These are phyloP conservation scores for Channa argus DNA, from an alignment of 2,113 vertebrate genomes.

Conservation along the genomic window DNA sequence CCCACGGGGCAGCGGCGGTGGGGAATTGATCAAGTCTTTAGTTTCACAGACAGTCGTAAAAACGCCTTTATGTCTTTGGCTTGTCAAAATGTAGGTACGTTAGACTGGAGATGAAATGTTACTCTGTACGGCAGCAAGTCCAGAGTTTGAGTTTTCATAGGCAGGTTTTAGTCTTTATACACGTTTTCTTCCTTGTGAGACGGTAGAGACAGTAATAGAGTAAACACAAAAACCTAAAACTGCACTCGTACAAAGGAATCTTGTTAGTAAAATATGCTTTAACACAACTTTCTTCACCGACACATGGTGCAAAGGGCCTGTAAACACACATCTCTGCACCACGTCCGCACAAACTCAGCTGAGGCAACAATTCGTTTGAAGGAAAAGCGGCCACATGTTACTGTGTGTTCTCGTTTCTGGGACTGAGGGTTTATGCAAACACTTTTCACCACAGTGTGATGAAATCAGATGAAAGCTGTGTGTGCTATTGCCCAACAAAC, in stretches of 20 bases:
- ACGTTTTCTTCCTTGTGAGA: too few species aligned
- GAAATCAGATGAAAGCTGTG: conserved; percentile 56
- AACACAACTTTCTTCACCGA: neutral
- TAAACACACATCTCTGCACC: conserved; percentile 23
- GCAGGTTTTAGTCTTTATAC: too few species aligned
- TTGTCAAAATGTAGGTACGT: conserved; percentile 29
- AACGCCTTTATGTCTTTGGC: conserved; percentile 10
- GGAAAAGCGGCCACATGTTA: neutral
- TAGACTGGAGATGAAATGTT: conserved; percentile 16
- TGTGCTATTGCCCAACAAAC: conserved; percentile 7
- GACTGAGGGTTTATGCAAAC: conserved; percentile 27
- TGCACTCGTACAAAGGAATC: too few species aligned
- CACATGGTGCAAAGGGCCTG: conserved; percentile 20
- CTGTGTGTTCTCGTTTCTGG: conserved; percentile 14
- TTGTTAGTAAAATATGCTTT: too few species aligned
- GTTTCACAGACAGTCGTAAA: conserved; percentile 28
- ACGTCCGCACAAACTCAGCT: too few species aligned
- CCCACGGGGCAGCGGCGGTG: conserved; percentile 40
- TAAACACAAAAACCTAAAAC: neutral
- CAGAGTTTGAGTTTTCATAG: too few species aligned
- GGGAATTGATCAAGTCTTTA: conserved; percentile 48
- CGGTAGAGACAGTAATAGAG: neutral
- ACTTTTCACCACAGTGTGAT: conserved; percentile 46
- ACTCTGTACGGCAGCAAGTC: neutral
- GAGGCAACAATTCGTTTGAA: neutral